Evolutionary conservation across 1,140 invertebrate species (phyloP), one percentile per base, ranked within the genome.

Genomic region (Kradibia gibbosae): DNA sequence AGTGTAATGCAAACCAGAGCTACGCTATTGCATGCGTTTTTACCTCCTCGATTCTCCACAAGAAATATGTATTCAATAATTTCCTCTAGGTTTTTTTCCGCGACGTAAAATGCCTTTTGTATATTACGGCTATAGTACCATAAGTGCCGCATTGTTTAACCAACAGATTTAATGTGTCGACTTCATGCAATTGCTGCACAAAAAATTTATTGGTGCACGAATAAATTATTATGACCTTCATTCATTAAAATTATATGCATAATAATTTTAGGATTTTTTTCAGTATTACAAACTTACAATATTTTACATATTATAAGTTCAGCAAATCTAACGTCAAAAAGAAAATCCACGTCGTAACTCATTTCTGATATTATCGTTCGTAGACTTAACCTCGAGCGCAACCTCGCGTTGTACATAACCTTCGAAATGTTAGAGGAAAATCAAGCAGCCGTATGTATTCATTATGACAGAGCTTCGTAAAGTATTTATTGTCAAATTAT

Each of bases 331-430:
- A 57, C 20, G 36, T 50, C 2, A 20, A 8, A 31, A 60, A 76
- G 15, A 31, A 22, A 42, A 36, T 74, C 39, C 36, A 11, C 22
- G 57, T 17, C 20, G 57, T 78, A 67, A 50, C 3, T 78, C 75
- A 76, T 65, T 76, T 11, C 17, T 28, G 72, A 36, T 57, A 55
- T 45, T 45, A 42, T 25, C 65, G 65, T 70, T 70, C n/a, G 10
- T 42, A 45, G 39, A 42, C 45, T 25, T 62, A 62, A 76, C 36
- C 74, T 28, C 55, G 57, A 39, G 55, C 39, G 74, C 25, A 60
- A n/a, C 60, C 42, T 65, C 55, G 22, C 28, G 73, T 62, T 25
- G n/a, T 28, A 45, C 34, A 45, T 62, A 76, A 62, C 25, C 73
- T 76, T 45, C 55, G 39, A 60, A 62, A 60, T 28, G 22, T 55